Conservation (phyloP, 2,888 invertebrate genomes). For the Allygus modestus region DNA sequence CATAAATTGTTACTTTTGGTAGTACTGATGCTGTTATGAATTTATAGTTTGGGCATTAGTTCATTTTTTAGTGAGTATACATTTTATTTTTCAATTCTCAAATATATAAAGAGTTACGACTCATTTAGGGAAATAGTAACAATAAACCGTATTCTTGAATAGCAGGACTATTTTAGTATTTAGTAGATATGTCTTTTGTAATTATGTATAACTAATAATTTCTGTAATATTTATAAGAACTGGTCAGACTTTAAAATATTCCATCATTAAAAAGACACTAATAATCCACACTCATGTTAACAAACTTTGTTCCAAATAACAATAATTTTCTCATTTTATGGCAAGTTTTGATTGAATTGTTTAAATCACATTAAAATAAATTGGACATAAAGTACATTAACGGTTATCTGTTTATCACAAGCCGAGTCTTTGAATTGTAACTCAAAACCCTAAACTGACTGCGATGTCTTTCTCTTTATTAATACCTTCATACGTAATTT, state of each 20-base stretch:
- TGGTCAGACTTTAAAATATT: neutral
- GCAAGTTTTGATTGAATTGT: too few species aligned
- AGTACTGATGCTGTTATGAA: neutral
- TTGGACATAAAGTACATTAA: neutral
- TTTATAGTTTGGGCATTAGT: constrained; percentile 6
- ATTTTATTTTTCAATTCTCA: neutral
- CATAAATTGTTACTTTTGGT: neutral
- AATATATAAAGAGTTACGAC: neutral
- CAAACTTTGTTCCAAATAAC: too few species aligned
- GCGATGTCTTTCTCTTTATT: constrained; percentile 35
- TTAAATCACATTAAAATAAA: too few species aligned
- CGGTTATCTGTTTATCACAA: neutral
- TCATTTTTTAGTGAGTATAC: neutral
- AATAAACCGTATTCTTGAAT: constrained; percentile 2
- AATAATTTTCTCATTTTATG: too few species aligned
- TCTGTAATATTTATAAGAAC: neutral
- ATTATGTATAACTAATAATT: neutral
- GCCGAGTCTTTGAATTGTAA: neutral
- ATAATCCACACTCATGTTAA: neutral
- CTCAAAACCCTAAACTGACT: neutral
- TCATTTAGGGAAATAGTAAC: neutral
- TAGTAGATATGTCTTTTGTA: neutral
- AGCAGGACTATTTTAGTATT: neutral
- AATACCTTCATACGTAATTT: constrained; percentile 53
- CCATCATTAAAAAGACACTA: neutral